These are phyloP conservation scores for Salvelinus alpinus DNA, from an alignment of 2,113 vertebrate species.

Conservation along the genomic window DNA sequence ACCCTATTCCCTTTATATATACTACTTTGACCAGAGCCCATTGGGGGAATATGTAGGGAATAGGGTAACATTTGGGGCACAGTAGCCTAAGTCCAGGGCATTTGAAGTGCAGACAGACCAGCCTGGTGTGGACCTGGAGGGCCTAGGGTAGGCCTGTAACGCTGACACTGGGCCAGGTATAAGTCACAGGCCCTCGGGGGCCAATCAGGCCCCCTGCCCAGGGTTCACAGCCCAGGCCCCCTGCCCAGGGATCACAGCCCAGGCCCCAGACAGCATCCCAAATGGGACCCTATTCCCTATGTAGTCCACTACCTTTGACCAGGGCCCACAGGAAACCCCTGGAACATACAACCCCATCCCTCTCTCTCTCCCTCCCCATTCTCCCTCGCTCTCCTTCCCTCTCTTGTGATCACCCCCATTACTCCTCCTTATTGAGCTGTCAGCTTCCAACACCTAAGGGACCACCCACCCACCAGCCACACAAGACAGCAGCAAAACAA, in stretches of 20 bases:
- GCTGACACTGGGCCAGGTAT: too few relatives aligned
- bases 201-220: too few relatives aligned
- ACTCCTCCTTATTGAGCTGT: slow-evolving; percentile 8
- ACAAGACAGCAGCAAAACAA: not conserved
- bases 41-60: too few relatives aligned
- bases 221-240: not conserved
- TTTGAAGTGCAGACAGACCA: slow-evolving; percentile 29
- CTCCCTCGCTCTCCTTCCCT: too few relatives aligned
- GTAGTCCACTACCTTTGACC: too few relatives aligned
- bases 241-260: slow-evolving; percentile 13
- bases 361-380: not conserved
- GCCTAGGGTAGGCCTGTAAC: not conserved
- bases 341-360: too few relatives aligned
- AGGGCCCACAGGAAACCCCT: too few relatives aligned
- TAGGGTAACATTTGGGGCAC: too few relatives aligned
- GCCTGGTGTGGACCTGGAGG: slow-evolving; percentile 8
- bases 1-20: too few relatives aligned
- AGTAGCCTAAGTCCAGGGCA: slow-evolving; percentile 14
- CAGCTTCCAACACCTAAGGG: not conserved
- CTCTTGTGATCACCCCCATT: slow-evolving; percentile 11
- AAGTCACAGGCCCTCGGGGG: too few relatives aligned
- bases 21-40: too few relatives aligned
- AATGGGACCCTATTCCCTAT: not conserved
- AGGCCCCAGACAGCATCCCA: not conserved
- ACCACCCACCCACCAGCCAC: not conserved